Evolutionary conservation across 2,888 invertebrate species (phyloP).

Genomic region (Drosophila kokeensis): DNA sequence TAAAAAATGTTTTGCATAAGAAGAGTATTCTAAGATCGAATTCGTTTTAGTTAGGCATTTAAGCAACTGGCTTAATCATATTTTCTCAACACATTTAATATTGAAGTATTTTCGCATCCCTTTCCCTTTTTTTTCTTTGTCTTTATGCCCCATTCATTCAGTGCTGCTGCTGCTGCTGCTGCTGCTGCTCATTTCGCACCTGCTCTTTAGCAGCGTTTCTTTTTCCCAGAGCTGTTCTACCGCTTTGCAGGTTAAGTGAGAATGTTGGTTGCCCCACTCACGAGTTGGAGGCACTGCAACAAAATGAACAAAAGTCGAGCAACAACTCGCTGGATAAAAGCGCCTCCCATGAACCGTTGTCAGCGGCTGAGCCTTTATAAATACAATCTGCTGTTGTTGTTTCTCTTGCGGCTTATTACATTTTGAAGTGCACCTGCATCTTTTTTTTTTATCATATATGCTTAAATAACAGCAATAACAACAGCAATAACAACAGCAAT

Average conservation of each 20-base stretch:
- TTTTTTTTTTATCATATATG: slow-evolving; percentile 59
- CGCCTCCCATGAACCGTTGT: slow-evolving; percentile 7
- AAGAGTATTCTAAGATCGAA: not conserved
- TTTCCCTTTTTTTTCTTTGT: slow-evolving; percentile 7
- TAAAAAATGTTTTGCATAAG: not conserved
- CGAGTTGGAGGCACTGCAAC: slow-evolving; percentile 19
- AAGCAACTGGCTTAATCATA: too few relatives aligned
- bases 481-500: slow-evolving; percentile 24
- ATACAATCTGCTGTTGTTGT: slow-evolving; percentile 19
- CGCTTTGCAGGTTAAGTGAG: slow-evolving; percentile 55
- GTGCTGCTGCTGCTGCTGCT: slow-evolving; percentile 23
- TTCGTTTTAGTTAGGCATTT: slow-evolving; percentile 8
- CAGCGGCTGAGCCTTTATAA: slow-evolving; percentile 13
- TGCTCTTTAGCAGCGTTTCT: slow-evolving; percentile 28
- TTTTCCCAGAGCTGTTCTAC: slow-evolving; percentile 25
- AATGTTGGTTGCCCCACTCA: slow-evolving; percentile 30
- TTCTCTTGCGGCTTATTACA: slow-evolving; percentile 62
- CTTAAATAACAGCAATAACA: slow-evolving; percentile 16
- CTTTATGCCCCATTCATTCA: not conserved
- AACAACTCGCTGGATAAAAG: slow-evolving; percentile 20
- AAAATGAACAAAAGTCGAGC: slow-evolving; percentile 54
- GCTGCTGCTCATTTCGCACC: slow-evolving; percentile 49
- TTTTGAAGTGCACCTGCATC: slow-evolving; percentile 64
- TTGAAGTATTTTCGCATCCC: slow-evolving; percentile 11
- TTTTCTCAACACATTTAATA: slow-evolving; percentile 54